These are phyloP conservation scores for Ostrea edulis DNA, from an alignment of 1,140 invertebrate genomes.

Conservation along the genomic window DNA sequence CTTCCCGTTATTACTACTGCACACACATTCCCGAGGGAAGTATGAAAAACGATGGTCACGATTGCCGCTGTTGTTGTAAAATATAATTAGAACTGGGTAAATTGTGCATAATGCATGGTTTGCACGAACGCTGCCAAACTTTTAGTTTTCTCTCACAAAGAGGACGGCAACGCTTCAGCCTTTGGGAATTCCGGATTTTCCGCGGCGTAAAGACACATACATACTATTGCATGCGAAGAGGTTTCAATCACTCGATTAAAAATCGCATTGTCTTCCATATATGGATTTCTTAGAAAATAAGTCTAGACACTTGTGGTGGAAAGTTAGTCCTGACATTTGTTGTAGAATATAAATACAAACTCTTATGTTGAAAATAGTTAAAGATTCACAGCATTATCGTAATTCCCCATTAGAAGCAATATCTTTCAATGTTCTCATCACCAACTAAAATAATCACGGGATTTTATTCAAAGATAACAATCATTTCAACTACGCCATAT, in stretches of 20 bases:
- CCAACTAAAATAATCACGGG: too few relatives aligned
- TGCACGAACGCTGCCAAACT: conserved; percentile 16
- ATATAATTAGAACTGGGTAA: conserved; percentile 27
- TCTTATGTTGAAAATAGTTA: too few relatives aligned
- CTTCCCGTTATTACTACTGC: neutral
- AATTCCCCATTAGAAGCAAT: too few relatives aligned
- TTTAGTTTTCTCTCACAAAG: neutral
- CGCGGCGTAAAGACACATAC: neutral
- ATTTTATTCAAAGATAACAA: too few relatives aligned
- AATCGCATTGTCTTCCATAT: neutral
- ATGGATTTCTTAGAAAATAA: too few relatives aligned
- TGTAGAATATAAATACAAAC: too few relatives aligned
- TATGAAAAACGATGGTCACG: neutral
- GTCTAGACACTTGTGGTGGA: too few relatives aligned
- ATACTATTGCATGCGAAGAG: neutral
- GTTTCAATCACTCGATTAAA: neutral
- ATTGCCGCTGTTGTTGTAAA: neutral
- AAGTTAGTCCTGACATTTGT: too few relatives aligned
- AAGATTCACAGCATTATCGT: too few relatives aligned
- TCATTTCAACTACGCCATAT: too few relatives aligned
- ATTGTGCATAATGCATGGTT: conserved; percentile 20
- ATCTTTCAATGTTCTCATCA: too few relatives aligned
- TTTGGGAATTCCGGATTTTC: neutral
- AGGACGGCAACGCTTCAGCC: neutral
- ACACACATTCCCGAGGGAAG: neutral